These are phyloP conservation scores for Acipenser ruthenus DNA, from an alignment of 2,797 vertebrate species.

Conservation along the genomic window DNA sequence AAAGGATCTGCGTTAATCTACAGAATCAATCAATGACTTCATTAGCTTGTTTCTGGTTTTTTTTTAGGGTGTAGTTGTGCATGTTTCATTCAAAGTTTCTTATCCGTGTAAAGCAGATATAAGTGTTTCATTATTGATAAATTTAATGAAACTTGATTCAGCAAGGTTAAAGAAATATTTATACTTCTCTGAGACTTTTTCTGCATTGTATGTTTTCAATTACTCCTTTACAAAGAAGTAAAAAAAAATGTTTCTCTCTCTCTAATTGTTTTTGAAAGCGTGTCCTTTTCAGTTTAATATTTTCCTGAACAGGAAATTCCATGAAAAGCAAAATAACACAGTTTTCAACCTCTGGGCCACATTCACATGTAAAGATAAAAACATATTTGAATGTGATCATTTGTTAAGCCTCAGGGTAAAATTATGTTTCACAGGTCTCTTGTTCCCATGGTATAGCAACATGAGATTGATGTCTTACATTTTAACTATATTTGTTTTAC, in stretches of 20 bases:
- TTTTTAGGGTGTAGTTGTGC: not conserved
- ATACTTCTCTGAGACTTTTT: slow-evolving; percentile 42
- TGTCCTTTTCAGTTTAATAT: slow-evolving; percentile 41
- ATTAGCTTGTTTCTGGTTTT: no score
- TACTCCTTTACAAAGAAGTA: slow-evolving; percentile 23
- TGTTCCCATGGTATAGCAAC: slow-evolving; percentile 72
- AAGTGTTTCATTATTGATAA: slow-evolving; percentile 25
- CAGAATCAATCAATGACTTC: no score
- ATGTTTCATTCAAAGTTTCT: not conserved
- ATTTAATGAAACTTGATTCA: slow-evolving; percentile 17
- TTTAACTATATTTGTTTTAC: slow-evolving; percentile 75
- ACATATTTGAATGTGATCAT: slow-evolving; percentile 58
- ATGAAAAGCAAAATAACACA: slow-evolving; percentile 34
- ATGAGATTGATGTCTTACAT: slow-evolving; percentile 73
- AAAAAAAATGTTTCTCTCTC: slow-evolving; percentile 29
- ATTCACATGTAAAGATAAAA: slow-evolving; percentile 50
- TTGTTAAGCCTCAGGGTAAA: slow-evolving; percentile 67
- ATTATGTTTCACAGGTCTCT: slow-evolving; percentile 63
- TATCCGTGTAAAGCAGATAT: not conserved
- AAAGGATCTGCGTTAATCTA: no score
- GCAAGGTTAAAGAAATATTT: slow-evolving; percentile 27
- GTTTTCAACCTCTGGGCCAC: slow-evolving; percentile 38
- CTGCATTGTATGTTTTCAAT: slow-evolving; percentile 48
- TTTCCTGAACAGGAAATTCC: slow-evolving; percentile 51
- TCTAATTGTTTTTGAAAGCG: slow-evolving; percentile 54